Evolutionary conservation across 2,113 vertebrate species (phyloP).

Genomic region (Cyphomyrus plagiostoma): DNA sequence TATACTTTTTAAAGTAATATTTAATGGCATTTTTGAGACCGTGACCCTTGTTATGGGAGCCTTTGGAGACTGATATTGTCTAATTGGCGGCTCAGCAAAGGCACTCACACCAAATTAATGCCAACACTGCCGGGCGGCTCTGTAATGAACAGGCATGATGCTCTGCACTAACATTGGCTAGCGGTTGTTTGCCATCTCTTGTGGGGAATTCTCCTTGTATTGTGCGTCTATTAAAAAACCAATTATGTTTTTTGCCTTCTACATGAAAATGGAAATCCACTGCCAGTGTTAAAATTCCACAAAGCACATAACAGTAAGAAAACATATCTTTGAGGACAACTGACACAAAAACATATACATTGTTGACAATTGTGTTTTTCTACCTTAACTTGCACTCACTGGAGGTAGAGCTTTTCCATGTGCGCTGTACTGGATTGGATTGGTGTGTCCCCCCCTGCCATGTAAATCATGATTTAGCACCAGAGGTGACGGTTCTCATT

Average conservation of each 20-base stretch:
- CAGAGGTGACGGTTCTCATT: neutral
- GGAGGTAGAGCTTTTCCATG: neutral
- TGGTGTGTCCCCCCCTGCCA: neutral
- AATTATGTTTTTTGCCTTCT: neutral
- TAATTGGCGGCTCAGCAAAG: neutral
- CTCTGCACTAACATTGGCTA: neutral
- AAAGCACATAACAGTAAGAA: neutral
- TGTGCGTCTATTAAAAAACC: neutral
- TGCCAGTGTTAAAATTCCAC: neutral
- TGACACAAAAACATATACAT: neutral
- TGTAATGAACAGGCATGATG: neutral
- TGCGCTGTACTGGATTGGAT: neutral
- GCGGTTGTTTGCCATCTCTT: neutral
- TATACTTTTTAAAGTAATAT: neutral
- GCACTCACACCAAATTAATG: neutral
- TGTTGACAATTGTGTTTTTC: neutral
- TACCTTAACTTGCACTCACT: neutral
- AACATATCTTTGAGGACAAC: neutral
- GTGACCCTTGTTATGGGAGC: neutral
- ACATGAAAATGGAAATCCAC: neutral
- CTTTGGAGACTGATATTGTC: neutral
- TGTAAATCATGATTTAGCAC: conserved; percentile 12
- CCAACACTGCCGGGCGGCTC: neutral
- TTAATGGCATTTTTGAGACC: neutral
- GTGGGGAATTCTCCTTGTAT: neutral